Evolutionary conservation across 1,140 invertebrate genomes (phyloP).

Genomic region (Formica selysi): DNA sequence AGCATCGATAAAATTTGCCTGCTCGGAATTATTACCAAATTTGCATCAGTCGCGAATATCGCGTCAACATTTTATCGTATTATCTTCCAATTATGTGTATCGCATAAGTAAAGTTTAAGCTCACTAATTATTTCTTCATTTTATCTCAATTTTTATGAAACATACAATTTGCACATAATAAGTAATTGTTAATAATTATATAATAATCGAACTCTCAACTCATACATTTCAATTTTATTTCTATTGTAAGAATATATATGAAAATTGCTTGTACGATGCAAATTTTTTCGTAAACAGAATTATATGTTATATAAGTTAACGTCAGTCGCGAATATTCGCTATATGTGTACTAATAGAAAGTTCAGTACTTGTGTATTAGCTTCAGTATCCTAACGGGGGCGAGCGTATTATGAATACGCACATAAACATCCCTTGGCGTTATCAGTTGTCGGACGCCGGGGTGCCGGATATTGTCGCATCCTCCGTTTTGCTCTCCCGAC

Average conservation of each 20-base stretch:
- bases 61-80: background rate
- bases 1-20: constrained; percentile 76
- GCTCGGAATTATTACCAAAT: constrained; percentile 65
- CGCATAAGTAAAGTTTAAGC: background rate
- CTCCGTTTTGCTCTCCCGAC: constrained; percentile 81
- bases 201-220: background rate
- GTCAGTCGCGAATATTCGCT: background rate
- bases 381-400: constrained; percentile 70
- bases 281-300: background rate
- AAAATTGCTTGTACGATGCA: background rate
- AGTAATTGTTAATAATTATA: background rate
- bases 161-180: background rate
- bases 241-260: background rate
- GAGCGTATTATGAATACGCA: constrained; percentile 84
- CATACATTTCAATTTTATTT: background rate
- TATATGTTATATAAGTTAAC: background rate
- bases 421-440: constrained; percentile 86
- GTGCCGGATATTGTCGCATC: constrained; percentile 87
- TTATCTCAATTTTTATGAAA: background rate
- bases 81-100: background rate
- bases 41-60: constrained; percentile 28
- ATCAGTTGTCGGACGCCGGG: constrained; percentile 87
- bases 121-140: background rate
- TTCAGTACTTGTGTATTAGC: constrained; percentile 47
- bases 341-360: constrained; percentile 20